phyloP scores from a whole-genome alignment of 2,113 vertebrate species.

The Oxyruncus cristatus region DNA sequence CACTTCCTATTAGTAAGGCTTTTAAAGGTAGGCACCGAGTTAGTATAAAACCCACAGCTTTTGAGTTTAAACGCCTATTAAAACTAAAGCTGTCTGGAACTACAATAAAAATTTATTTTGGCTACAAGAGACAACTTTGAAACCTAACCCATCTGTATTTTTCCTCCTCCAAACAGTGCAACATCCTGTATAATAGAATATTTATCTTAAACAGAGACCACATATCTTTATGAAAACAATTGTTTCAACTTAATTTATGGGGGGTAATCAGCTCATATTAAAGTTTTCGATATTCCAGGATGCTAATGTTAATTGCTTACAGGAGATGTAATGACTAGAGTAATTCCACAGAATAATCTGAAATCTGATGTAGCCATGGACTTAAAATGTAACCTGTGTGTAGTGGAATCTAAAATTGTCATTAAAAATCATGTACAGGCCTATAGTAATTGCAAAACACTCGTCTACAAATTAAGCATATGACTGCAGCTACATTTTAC shows the following conservation, averaged over 20 bases:
- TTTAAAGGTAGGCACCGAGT: constrained; percentile 57
- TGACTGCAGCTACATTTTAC: neutral
- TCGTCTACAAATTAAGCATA: neutral
- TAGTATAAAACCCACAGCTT: constrained; percentile 58
- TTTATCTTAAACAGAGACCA: constrained; percentile 61
- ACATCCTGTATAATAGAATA: constrained; percentile 61
- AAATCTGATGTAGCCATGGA: neutral
- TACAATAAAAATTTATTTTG: constrained; percentile 61
- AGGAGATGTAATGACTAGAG: neutral
- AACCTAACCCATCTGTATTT: constrained; percentile 61
- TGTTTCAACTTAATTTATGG: constrained; percentile 45
- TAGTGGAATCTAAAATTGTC: neutral
- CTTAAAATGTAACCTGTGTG: neutral
- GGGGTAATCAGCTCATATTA: constrained; percentile 31
- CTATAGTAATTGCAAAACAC: neutral
- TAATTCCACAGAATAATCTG: constrained; percentile 11
- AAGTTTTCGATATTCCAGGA: constrained; percentile 9
- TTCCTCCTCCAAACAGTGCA: constrained; percentile 58
- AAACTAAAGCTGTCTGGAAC: constrained; percentile 64
- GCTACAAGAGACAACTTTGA: constrained; percentile 55
- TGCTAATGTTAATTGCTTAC: constrained; percentile 32
- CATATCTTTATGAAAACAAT: constrained; percentile 58
- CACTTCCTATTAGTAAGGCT: constrained; percentile 69
- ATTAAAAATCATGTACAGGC: neutral
- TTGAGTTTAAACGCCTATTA: constrained; percentile 67